phyloP scores from a whole-genome alignment of 2,113 vertebrate species.

The Cephalopterus ornatus region DNA sequence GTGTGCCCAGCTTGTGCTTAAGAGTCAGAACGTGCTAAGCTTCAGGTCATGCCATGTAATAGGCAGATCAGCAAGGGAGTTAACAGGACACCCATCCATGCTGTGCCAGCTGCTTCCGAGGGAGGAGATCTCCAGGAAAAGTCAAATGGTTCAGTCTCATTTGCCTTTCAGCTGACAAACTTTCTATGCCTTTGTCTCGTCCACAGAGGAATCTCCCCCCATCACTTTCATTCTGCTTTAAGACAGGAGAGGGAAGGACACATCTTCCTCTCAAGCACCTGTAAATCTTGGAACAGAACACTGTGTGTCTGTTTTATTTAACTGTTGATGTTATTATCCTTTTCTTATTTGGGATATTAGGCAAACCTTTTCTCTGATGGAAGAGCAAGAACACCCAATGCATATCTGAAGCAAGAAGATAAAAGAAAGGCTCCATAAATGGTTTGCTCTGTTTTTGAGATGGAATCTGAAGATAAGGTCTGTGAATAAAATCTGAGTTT shows the following conservation, averaged over 20 bases:
- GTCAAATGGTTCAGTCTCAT: background rate
- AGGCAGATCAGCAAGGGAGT: background rate
- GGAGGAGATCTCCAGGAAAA: background rate
- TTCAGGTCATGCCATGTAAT: background rate
- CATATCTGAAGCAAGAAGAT: background rate
- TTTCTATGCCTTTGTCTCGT: background rate
- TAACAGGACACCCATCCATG: background rate
- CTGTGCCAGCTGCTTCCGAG: background rate
- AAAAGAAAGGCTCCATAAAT: background rate
- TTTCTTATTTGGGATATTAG: background rate
- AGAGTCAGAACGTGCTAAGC: background rate
- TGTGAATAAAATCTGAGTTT: background rate
- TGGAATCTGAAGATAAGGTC: background rate
- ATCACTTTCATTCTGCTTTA: background rate
- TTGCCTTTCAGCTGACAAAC: background rate
- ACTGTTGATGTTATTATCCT: background rate
- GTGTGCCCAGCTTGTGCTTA: background rate
- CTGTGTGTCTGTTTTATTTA: background rate
- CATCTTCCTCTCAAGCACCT: background rate
- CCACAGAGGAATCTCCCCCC: background rate
- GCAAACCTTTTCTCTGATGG: background rate
- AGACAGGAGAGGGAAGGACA: background rate
- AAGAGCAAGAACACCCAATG: background rate
- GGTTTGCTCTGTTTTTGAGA: background rate
- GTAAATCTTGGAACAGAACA: background rate